phyloP scores from a whole-genome alignment of 2,888 invertebrate genomes.

The Diaprepes abbreviatus region DNA sequence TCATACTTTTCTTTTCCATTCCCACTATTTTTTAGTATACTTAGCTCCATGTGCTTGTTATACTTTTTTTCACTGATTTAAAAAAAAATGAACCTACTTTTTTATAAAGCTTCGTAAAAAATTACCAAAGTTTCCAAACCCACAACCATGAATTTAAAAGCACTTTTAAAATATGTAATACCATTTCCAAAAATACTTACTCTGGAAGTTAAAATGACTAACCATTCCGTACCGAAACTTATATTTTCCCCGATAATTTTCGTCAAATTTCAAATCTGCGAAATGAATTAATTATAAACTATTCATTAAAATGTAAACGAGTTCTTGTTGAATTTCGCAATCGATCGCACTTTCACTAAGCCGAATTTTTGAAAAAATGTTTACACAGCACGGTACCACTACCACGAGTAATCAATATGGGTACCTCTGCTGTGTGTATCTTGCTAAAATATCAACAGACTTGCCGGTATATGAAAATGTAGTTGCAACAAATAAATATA shows the following conservation, averaged over 20 bases:
- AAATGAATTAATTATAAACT: too few species aligned
- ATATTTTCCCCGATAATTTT: slow-evolving; percentile 23
- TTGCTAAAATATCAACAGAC: slow-evolving; percentile 18
- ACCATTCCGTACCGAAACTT: slow-evolving; percentile 36
- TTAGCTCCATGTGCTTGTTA: too few species aligned
- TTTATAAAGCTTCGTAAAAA: too few species aligned
- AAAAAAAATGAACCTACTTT: too few species aligned
- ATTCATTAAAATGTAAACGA: too few species aligned
- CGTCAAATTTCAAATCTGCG: too few species aligned
- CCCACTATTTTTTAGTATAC: too few species aligned
- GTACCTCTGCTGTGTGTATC: background rate
- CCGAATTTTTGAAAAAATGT: slow-evolving; percentile 3
- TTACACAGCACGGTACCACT: background rate
- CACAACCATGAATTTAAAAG: too few species aligned
- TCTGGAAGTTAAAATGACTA: slow-evolving; percentile 34
- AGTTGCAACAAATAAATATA: slow-evolving; percentile 21
- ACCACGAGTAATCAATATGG: background rate
- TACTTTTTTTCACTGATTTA: too few species aligned
- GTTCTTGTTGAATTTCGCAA: background rate
- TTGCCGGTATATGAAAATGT: slow-evolving; percentile 8
- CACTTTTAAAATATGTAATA: background rate
- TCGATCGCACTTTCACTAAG: slow-evolving; percentile 1
- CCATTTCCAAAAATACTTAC: slow-evolving; percentile 22
- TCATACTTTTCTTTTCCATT: too few species aligned
- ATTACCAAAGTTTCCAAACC: too few species aligned